These are phyloP conservation scores for Peromyscus leucopus DNA, from an alignment of 2,113 vertebrate species.

Conservation along the genomic window DNA sequence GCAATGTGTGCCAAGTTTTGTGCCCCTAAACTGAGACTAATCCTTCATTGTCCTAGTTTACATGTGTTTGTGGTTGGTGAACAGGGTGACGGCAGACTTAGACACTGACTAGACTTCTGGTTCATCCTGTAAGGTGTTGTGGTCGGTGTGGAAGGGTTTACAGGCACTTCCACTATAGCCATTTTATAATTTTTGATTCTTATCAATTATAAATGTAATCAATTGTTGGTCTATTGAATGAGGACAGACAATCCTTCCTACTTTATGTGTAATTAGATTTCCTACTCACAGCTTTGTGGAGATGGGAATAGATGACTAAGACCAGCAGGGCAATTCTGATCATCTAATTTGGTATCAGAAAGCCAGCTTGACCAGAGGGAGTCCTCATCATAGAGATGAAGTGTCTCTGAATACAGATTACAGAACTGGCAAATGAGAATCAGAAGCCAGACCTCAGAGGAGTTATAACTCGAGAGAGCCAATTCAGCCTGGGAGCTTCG, in stretches of 20 bases:
- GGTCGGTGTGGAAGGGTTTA: background rate
- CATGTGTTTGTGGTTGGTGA: background rate
- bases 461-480: background rate
- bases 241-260: background rate
- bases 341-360: slow-evolving; percentile 32
- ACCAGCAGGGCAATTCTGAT: background rate
- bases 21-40: background rate
- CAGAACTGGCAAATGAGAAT: slow-evolving; percentile 35
- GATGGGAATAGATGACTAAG: background rate
- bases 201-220: background rate
- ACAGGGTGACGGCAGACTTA: background rate
- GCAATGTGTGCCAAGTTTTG: background rate
- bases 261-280: background rate
- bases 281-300: slow-evolving; percentile 22
- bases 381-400: background rate
- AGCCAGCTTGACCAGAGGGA: background rate
- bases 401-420: slow-evolving; percentile 46
- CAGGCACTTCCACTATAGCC: background rate
- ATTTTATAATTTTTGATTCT: background rate
- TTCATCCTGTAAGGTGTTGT: background rate
- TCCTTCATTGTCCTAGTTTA: background rate
- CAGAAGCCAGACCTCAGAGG: slow-evolving; percentile 4
- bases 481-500: background rate
- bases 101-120: background rate
- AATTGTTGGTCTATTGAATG: background rate